These are phyloP conservation scores for Procavia capensis DNA, from an alignment of 2,113 vertebrate genomes.

Conservation along the genomic window DNA sequence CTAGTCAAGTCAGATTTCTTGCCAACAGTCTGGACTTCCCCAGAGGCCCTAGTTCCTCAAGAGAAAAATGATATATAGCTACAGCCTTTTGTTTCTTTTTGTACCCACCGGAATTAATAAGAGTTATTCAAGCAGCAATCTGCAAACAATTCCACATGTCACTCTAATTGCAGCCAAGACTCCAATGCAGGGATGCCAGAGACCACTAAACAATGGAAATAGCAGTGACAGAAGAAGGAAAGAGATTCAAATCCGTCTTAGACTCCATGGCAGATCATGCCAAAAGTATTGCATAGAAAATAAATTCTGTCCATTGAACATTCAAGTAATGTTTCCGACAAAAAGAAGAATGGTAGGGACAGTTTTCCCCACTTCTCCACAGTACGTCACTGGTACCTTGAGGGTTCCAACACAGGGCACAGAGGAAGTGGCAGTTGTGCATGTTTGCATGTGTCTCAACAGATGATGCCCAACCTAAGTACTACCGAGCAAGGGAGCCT, in stretches of 20 bases:
- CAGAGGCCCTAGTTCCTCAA: not conserved
- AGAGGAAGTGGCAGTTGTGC: not conserved
- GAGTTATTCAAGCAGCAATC: not conserved
- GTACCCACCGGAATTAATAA: not conserved
- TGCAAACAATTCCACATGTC: not conserved
- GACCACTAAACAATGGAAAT: not conserved
- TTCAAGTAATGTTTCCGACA: not conserved
- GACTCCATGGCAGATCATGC: not conserved
- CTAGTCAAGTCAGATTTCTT: not conserved
- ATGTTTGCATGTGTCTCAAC: not conserved
- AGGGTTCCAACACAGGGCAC: not conserved
- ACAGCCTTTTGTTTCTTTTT: not conserved
- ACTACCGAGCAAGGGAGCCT: not conserved
- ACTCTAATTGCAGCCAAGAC: not conserved
- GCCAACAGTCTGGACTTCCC: not conserved
- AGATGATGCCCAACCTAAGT: not conserved
- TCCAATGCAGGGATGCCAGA: not conserved
- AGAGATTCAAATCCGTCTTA: not conserved
- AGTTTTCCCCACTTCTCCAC: not conserved
- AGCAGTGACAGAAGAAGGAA: not conserved
- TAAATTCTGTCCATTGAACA: not conserved
- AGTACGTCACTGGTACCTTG: not conserved
- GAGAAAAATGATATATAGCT: not conserved
- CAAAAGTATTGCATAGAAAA: slow-evolving; percentile 8
- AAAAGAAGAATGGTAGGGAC: not conserved